Evolutionary conservation across 2,797 vertebrate genomes (phyloP).

Genomic region (Peromyscus attwateri): DNA sequence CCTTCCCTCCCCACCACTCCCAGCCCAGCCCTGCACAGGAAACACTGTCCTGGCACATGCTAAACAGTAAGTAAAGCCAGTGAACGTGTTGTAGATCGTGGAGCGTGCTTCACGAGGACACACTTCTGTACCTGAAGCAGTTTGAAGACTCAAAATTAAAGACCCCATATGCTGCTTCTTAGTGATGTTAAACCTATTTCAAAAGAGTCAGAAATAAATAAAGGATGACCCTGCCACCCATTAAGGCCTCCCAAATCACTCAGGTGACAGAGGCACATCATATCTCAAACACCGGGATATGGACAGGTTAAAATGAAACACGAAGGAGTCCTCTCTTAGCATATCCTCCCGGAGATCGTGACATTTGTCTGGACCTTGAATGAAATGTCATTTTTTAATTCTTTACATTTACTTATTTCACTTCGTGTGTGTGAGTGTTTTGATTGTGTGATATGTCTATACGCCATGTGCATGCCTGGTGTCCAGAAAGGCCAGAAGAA

Average conservation of each 20-base stretch:
- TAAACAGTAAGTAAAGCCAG: background rate
- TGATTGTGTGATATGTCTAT: too few species aligned
- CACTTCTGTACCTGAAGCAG: background rate
- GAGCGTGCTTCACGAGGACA: background rate
- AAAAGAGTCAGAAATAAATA: conserved; percentile 1
- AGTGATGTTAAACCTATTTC: background rate
- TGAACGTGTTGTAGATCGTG: background rate
- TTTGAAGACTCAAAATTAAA: background rate
- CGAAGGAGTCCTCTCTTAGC: background rate
- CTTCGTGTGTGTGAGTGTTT: background rate
- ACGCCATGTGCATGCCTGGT: background rate
- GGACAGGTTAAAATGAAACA: background rate
- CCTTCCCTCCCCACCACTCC: background rate
- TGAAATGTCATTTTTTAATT: background rate
- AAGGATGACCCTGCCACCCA: background rate
- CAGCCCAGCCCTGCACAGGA: background rate
- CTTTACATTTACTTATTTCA: background rate
- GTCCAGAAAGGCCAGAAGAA: background rate
- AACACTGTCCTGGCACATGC: background rate
- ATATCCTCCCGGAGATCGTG: background rate
- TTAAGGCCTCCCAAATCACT: background rate
- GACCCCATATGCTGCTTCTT: background rate
- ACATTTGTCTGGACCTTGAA: background rate
- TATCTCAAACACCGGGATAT: background rate
- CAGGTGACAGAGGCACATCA: background rate